Evolutionary conservation across 2,113 vertebrate genomes (phyloP).

Genomic region (Struthidea cinerea): DNA sequence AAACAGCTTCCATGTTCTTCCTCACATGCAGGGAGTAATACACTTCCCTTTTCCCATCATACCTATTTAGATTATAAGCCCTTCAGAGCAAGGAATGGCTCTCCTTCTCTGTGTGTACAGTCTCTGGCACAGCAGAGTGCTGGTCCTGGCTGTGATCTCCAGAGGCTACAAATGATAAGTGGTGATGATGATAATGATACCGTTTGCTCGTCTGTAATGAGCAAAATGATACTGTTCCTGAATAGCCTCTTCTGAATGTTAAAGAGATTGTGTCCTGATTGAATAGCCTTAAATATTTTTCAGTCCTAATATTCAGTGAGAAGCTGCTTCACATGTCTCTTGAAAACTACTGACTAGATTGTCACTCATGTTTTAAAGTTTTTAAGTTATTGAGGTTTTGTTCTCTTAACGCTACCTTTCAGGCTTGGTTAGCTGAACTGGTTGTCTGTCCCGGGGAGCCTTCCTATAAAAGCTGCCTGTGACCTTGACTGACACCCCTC

Average conservation of each 20-base stretch:
- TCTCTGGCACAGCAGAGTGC: neutral
- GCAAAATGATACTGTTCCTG: neutral
- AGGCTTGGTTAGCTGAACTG: neutral
- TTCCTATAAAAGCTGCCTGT: neutral
- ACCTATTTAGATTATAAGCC: neutral
- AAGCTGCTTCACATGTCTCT: neutral
- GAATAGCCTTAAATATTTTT: neutral
- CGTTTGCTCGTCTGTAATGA: slow-evolving; percentile 5
- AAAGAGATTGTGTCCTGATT: neutral
- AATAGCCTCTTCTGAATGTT: neutral
- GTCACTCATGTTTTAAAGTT: neutral
- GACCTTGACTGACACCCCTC: neutral
- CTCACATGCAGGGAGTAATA: neutral
- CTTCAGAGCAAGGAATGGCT: neutral
- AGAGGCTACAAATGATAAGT: neutral
- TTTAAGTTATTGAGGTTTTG: neutral
- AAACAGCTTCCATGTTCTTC: neutral
- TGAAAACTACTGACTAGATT: neutral
- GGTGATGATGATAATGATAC: neutral
- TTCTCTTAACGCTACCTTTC: neutral
- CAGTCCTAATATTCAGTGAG: neutral
- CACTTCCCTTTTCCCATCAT: neutral
- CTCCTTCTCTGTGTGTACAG: neutral
- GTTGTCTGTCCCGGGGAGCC: neutral
- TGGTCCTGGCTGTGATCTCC: neutral